A percentile compares a stretch with the other conserved stretches of the same genome.
These are phyloP conservation scores for Anhinga rufa DNA, from an alignment of 2,113 vertebrate species.

Conservation along the genomic window DNA sequence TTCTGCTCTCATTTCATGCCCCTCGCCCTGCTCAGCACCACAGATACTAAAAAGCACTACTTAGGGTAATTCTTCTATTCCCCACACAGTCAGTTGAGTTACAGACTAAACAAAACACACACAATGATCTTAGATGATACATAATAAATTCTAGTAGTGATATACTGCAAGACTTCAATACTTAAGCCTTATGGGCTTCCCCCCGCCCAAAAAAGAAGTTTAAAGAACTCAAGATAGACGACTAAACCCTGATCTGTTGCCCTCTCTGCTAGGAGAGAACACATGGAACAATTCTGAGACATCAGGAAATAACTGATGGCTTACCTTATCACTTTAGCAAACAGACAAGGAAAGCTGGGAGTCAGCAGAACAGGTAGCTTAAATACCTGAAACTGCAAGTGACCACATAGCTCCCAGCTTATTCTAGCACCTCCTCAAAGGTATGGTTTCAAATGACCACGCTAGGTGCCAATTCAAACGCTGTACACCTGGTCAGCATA, in stretches of 20 bases:
- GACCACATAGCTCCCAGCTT: not conserved
- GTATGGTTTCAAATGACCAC: not conserved
- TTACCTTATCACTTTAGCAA: not conserved
- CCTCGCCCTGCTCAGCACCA: not conserved
- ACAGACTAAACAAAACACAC: not conserved
- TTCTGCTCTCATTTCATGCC: not conserved
- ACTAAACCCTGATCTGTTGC: not conserved
- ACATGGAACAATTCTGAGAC: not conserved
- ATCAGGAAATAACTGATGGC: not conserved
- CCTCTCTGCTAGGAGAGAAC: not conserved
- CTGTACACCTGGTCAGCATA: not conserved
- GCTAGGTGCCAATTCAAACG: not conserved
- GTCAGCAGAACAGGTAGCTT: not conserved
- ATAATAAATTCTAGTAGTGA: not conserved
- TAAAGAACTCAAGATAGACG: not conserved
- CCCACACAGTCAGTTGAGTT: not conserved
- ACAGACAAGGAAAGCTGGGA: not conserved
- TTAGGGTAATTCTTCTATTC: not conserved
- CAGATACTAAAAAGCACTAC: not conserved
- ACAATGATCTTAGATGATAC: not conserved
- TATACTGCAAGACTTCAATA: not conserved
- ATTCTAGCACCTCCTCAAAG: not conserved
- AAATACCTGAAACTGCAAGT: not conserved
- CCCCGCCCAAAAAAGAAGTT: not conserved
- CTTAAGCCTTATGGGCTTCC: not conserved